Percentiles rank a stretch among this genome's conserved stretches.
phyloP scores from a whole-genome alignment of 2,888 invertebrate genomes.

The Sylvicola cinctus region DNA sequence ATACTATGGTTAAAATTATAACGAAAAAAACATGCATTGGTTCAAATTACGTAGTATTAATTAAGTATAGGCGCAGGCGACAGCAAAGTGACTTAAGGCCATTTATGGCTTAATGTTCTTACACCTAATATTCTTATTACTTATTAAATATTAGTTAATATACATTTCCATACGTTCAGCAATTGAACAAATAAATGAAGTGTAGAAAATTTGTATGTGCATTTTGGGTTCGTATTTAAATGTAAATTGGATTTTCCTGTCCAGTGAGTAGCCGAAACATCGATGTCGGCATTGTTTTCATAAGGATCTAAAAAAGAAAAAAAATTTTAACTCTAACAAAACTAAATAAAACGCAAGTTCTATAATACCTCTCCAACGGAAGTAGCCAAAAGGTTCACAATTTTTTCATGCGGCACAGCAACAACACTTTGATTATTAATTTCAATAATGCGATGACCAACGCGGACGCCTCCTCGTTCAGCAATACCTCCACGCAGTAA shows the following conservation, averaged over 20 bases:
- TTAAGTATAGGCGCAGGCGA: too few species aligned
- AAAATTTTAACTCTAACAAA: background rate
- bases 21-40: too few species aligned
- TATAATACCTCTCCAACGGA: constrained; percentile 86
- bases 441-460: constrained; percentile 98
- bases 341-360: constrained; percentile 12
- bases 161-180: too few species aligned
- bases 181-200: too few species aligned
- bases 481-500: constrained; percentile 95
- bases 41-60: too few species aligned
- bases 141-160: too few species aligned
- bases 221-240: constrained; percentile 33
- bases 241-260: constrained; percentile 97
- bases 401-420: constrained; percentile 98
- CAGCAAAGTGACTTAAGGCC: too few species aligned
- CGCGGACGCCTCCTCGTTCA: constrained; percentile 94
- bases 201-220: too few species aligned
- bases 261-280: constrained; percentile 98
- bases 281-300: constrained; percentile 99
- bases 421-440: constrained; percentile 99
- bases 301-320: constrained; percentile 61
- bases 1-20: too few species aligned
- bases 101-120: too few species aligned
- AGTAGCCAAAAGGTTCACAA: constrained; percentile 95
- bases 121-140: too few species aligned